Evolutionary conservation across 2,113 vertebrate genomes (phyloP).

Genomic region (Tiliqua scincoides): DNA sequence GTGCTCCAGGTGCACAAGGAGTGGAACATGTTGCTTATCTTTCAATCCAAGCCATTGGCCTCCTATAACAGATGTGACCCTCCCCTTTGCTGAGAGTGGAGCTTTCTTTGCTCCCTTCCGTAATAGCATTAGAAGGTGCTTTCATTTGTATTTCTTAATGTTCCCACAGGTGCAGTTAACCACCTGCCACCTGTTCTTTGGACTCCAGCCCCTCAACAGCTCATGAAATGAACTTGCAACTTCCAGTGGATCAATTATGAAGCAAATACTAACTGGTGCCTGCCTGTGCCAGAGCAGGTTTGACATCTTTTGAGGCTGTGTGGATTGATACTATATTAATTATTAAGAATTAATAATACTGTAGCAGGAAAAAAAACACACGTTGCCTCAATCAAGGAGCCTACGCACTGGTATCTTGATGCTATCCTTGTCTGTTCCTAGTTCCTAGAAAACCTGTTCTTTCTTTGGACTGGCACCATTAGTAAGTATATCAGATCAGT

Average conservation of each 20-base stretch:
- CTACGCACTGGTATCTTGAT: not conserved
- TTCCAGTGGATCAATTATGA: constrained; percentile 9
- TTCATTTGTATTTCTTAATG: constrained; percentile 13
- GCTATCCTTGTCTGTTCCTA: not conserved
- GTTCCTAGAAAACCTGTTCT: not conserved
- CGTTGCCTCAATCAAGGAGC: not conserved
- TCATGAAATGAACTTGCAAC: constrained; percentile 14
- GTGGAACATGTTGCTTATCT: not conserved
- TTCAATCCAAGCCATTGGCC: not conserved
- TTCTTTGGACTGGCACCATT: not conserved
- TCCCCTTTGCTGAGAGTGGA: not conserved
- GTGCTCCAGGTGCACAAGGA: not conserved
- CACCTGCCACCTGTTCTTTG: constrained; percentile 28
- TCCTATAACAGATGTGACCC: not conserved
- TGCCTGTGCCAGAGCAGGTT: not conserved
- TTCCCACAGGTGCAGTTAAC: constrained; percentile 5
- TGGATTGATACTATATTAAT: not conserved
- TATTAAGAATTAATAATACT: not conserved
- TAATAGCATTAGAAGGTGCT: not conserved
- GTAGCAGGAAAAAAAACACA: not conserved
- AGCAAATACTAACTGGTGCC: constrained; percentile 2
- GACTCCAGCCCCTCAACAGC: not conserved
- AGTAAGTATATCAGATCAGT: not conserved
- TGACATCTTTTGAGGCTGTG: not conserved
- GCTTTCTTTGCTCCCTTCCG: not conserved